A percentile compares a stretch with the other conserved stretches of the same genome.
Conservation (phyloP, 1,140 invertebrate species). For the Lethocerus indicus region DNA sequence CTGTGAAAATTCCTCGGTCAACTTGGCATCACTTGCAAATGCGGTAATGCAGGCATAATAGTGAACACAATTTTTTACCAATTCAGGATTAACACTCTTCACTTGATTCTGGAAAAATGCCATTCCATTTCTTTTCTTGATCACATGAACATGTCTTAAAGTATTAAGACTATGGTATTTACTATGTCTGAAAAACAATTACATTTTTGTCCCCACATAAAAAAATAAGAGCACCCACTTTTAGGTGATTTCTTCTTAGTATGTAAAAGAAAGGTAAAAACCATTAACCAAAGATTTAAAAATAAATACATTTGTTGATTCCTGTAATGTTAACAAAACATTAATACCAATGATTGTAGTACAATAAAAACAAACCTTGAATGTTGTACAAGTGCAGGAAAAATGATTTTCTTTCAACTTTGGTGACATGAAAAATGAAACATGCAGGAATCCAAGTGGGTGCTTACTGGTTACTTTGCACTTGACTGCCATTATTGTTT, state of each 20-base stretch:
- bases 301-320: no score
- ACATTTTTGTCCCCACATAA: no score
- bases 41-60: conserved; percentile 63
- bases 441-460: conserved; percentile 58
- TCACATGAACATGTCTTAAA: no score
- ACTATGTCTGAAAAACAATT: no score
- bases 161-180: no score
- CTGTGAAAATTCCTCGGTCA: conserved; percentile 47
- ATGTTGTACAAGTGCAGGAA: conserved; percentile 43
- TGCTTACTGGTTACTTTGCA: conserved; percentile 49
- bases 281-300: no score
- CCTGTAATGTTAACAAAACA: not conserved
- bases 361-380: conserved; percentile 27
- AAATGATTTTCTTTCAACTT: conserved; percentile 9
- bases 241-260: no score
- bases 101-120: conserved; percentile 17
- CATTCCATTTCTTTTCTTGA: no score
- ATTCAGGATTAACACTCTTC: conserved; percentile 17
- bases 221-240: no score
- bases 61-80: conserved; percentile 32
- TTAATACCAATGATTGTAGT: not conserved
- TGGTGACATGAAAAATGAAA: conserved; percentile 23
- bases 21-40: conserved; percentile 52
- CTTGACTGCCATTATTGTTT: conserved; percentile 60
- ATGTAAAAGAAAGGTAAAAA: no score